Percentiles rank a stretch among this genome's conserved stretches.
phyloP scores from a whole-genome alignment of 1,140 invertebrate genomes.

The Drosophila bocki region DNA sequence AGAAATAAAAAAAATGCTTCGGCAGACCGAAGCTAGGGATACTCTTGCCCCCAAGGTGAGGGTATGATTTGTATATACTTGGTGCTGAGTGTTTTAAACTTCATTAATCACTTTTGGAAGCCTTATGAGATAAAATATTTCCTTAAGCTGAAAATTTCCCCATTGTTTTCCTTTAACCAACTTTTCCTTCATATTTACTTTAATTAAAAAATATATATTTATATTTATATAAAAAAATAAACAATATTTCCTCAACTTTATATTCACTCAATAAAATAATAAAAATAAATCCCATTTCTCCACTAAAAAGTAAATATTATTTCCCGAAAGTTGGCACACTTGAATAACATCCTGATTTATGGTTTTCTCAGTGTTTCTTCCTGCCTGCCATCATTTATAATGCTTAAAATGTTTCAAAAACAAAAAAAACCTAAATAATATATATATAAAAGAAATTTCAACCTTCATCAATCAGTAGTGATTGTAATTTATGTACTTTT shows the following conservation, averaged over 20 bases:
- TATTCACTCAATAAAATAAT: too few relatives aligned
- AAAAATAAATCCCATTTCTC: background rate
- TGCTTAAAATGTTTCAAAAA: constrained; percentile 23
- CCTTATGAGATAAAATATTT: background rate
- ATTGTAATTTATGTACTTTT: constrained; percentile 20
- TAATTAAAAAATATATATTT: too few relatives aligned
- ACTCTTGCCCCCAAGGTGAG: constrained; percentile 4
- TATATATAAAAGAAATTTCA: background rate
- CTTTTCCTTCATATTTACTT: too few relatives aligned
- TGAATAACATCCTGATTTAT: constrained; percentile 5
- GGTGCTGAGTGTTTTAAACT: background rate
- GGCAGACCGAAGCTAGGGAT: constrained; percentile 34
- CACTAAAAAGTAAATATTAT: background rate
- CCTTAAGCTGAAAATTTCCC: too few relatives aligned
- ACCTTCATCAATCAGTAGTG: constrained; percentile 32
- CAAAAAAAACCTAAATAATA: background rate
- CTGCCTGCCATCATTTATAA: constrained; percentile 30
- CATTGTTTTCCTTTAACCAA: too few relatives aligned
- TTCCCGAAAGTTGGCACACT: background rate
- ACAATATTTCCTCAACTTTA: background rate
- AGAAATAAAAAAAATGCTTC: background rate
- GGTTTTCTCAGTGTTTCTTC: background rate
- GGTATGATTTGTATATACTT: background rate
- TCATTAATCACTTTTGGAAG: background rate
- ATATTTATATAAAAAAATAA: too few relatives aligned